phyloP scores from a whole-genome alignment of 2,888 invertebrate species.

The Diarsia brunnea region DNA sequence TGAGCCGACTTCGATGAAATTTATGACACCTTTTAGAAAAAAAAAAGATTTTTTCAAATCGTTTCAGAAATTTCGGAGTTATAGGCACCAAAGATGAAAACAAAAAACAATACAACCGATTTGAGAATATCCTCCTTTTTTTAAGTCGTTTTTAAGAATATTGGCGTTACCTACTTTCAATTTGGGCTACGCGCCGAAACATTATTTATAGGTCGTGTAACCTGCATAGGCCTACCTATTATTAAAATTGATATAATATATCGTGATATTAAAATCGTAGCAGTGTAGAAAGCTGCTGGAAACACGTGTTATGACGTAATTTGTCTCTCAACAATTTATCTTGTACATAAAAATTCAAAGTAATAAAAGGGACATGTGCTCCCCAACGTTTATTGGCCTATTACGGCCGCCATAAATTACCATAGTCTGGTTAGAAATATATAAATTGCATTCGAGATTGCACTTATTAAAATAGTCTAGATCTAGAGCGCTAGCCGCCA shows the following conservation, averaged over 20 bases:
- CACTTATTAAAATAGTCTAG: constrained; percentile 9
- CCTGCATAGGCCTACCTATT: background rate
- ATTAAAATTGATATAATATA: constrained; percentile 8
- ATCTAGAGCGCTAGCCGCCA: background rate
- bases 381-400: constrained; percentile 20
- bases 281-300: background rate
- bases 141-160: too few relatives aligned
- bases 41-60: too few relatives aligned
- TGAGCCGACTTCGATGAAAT: too few relatives aligned
- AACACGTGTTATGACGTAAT: constrained; percentile 10
- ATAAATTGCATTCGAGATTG: constrained; percentile 18
- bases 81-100: too few relatives aligned
- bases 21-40: too few relatives aligned
- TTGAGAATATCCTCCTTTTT: too few relatives aligned
- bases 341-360: constrained; percentile 15
- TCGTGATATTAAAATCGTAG: constrained; percentile 18
- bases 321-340: constrained; percentile 9
- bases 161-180: background rate
- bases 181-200: background rate
- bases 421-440: constrained; percentile 10
- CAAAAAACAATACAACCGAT: too few relatives aligned
- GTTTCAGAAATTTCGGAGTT: too few relatives aligned
- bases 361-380: constrained; percentile 13
- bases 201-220: background rate
- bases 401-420: constrained; percentile 20